These are phyloP conservation scores for Cheilosia pagana DNA, from an alignment of 2,888 invertebrate species.

Conservation along the genomic window DNA sequence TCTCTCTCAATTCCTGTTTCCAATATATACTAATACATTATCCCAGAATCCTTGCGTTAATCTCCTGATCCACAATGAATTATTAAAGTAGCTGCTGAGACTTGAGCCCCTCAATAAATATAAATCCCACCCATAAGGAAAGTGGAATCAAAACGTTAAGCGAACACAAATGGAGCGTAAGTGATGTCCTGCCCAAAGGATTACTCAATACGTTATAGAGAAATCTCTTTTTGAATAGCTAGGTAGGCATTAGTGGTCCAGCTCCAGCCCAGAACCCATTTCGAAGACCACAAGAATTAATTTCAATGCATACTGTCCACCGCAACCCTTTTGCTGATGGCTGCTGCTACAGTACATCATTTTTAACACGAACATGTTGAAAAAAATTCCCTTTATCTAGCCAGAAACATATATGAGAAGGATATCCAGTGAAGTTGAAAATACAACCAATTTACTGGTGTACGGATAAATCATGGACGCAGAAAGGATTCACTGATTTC, in stretches of 20 bases:
- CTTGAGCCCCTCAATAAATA: conserved; percentile 25
- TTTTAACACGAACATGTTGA: conserved; percentile 28
- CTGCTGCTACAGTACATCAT: conserved; percentile 42
- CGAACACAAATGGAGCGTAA: conserved; percentile 54
- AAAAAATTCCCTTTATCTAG: conserved; percentile 24
- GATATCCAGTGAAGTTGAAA: conserved; percentile 54
- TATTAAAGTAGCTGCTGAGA: conserved; percentile 38
- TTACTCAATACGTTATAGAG: conserved; percentile 62
- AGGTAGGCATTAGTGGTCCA: conserved; percentile 47
- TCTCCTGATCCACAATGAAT: conserved; percentile 61
- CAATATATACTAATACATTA: conserved; percentile 43
- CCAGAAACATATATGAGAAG: conserved; percentile 10
- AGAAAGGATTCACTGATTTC: conserved; percentile 62
- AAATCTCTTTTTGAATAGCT: conserved; percentile 62
- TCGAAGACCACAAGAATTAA: conserved; percentile 50
- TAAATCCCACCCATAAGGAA: not conserved
- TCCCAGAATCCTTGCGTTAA: conserved; percentile 46
- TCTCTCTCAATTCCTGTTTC: not conserved
- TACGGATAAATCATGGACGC: conserved; percentile 61
- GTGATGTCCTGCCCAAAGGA: conserved; percentile 69
- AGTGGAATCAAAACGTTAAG: conserved; percentile 46
- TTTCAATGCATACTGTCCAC: conserved; percentile 43
- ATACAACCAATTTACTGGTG: conserved; percentile 65
- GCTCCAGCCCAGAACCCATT: conserved; percentile 5
- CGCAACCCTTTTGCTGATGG: conserved; percentile 45